Evolutionary conservation across 2,113 vertebrate species (phyloP), one percentile per base, ranked within the genome.

Genomic region (Rana temporaria): DNA sequence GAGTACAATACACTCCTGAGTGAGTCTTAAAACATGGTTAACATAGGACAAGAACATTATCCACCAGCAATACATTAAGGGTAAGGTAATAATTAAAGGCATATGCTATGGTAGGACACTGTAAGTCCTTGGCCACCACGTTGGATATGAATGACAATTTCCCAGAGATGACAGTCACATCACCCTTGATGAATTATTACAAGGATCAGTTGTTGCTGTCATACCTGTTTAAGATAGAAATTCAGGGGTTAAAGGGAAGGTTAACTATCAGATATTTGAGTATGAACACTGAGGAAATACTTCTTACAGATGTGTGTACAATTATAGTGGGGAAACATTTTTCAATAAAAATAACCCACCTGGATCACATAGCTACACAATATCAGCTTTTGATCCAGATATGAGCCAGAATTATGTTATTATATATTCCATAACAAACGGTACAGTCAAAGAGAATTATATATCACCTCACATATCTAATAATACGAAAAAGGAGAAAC

Each of bases 41-140:
- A n/a, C n/a, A n/a, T n/a, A n/a, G n/a, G n/a, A n/a, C n/a, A n/a
- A n/a, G n/a, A n/a, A n/a, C n/a, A n/a, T n/a, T n/a, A n/a, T n/a
- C n/a, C n/a, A n/a, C n/a, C n/a, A n/a, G n/a, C n/a, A n/a, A n/a
- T n/a, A n/a, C n/a, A n/a, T n/a, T n/a, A n/a, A 30, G 32, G 91
- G 96, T 26, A 92, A 96, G 64, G 96, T 95, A 0, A 89, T 92
- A 87, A 95, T 96, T 86, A 94, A 92, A 71, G 95, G 96, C 5
- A 1, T 88, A 90, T 32, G 92, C 94, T 0, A 91, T 96, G 85
- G 92, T 92, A 0, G 94, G 94, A 6, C 94, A 96, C 9, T 42
- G 38, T 42, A 42, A 42, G 38, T 1, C 9, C 9, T 42, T 42
- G 5, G 9, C 9, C 9, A 42, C 5, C 38, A 42, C 9, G 2